Evolutionary conservation across 2,113 vertebrate species (phyloP), one percentile per base, ranked within the genome.

Genomic region (Crotalus tigris): DNA sequence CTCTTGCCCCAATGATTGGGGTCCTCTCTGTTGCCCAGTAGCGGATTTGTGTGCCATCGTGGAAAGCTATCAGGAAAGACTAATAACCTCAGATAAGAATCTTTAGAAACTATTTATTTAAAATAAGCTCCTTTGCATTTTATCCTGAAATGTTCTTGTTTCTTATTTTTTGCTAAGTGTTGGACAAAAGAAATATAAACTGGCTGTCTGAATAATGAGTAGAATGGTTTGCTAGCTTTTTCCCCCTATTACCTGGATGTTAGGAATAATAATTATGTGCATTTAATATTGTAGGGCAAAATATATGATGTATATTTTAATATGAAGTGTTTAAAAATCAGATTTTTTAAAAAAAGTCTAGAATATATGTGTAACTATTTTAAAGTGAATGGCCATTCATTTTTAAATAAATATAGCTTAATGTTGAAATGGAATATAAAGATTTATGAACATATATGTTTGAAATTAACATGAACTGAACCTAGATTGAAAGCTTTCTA

Each of bases 101-200:
- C 86, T 53, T 87, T 51, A 87, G 49, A 69, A 69, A 69, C 12
- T 33, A 75, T 75, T 75, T 17, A 75, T 55, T n/a, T 55, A 54
- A n/a, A 92, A 93, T 26, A 29, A 92, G 61, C 69, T 87, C 0
- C 29, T 49, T 54, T 93, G 69, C 94, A 0, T 94, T 93, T 93
- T 21, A 75, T n/a, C 6, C 49, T 29, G 75, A 91, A 59, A 53
- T 8, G 29, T 51, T 33, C 33, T 90, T 54, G 44, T 57, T 90
- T 19, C 33, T 90, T 58, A 26, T 55, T 90, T 5, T 51, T 58
- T 75, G 4, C 7, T 75, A 92, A 89, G 46, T 53, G 2, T 49
- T 75, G 49, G 69, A 51, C 44, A 90, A 91, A n/a, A 19, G 51
- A n/a, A 13, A 24, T 51, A 54, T 90, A 54, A n/a, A 39, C n/a